A percentile compares a stretch with the other conserved stretches of the same genome.
phyloP scores from a whole-genome alignment of 2,113 vertebrate species.

The Monopterus albus region DNA sequence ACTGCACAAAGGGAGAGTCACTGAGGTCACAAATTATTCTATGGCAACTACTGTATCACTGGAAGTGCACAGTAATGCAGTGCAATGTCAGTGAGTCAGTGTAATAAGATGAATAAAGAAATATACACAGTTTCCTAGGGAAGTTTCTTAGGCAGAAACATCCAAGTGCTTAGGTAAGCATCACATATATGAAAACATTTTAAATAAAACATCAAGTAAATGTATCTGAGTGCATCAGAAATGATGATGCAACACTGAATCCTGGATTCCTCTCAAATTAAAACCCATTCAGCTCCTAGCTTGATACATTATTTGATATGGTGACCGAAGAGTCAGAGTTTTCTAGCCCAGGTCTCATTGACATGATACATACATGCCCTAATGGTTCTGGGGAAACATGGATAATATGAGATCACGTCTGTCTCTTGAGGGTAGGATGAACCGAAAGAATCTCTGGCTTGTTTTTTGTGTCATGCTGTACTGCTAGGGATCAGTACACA shows the following conservation, averaged over 20 bases:
- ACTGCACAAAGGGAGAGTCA: conserved; percentile 48
- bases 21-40: conserved; percentile 61
- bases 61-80: conserved; percentile 30
- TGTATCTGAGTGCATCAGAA: conserved; percentile 22
- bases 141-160: conserved; percentile 10
- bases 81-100: conserved; percentile 26
- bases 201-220: conserved; percentile 49
- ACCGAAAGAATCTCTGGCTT: conserved; percentile 59
- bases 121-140: conserved; percentile 19
- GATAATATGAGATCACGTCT: conserved; percentile 80
- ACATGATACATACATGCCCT: conserved; percentile 66
- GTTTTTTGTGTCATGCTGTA: conserved; percentile 65
- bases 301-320: conserved; percentile 79
- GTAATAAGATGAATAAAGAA: conserved; percentile 14
- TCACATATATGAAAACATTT: conserved; percentile 35
- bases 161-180: conserved; percentile 34
- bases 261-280: conserved; percentile 64
- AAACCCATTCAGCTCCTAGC: conserved; percentile 50
- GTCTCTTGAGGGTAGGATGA: conserved; percentile 67
- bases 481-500: conserved; percentile 69
- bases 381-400: conserved; percentile 72
- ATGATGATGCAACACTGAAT: conserved; percentile 60
- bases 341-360: conserved; percentile 59
- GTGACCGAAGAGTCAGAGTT: conserved; percentile 54
- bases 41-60: conserved; percentile 45